Conservation (phyloP, 2,888 invertebrate genomes). For the Caenorhabditis panamensis region DNA sequence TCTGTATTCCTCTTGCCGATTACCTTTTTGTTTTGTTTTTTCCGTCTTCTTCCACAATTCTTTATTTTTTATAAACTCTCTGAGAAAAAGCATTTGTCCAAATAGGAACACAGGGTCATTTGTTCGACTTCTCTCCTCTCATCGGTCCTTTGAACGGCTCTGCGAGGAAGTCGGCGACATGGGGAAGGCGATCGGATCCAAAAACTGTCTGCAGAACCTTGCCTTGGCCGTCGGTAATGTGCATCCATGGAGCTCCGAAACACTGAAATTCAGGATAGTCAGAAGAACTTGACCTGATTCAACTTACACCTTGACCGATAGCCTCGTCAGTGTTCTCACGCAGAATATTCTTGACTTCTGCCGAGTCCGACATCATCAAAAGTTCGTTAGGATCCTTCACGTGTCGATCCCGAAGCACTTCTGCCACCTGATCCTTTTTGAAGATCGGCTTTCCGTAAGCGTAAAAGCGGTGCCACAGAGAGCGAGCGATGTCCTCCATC, state of each 20-base stretch:
- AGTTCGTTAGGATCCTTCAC: constrained; percentile 43
- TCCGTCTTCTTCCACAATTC: background rate
- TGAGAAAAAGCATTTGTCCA: constrained; percentile 17
- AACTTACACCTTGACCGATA: constrained; percentile 39
- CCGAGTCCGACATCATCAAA: constrained; percentile 31
- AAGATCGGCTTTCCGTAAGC: constrained; percentile 56
- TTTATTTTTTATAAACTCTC: constrained; percentile 30
- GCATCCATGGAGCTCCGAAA: constrained; percentile 59
- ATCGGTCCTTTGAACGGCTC: constrained; percentile 49
- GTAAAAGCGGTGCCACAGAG: constrained; percentile 50
- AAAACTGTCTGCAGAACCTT: constrained; percentile 56
- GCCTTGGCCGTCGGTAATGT: constrained; percentile 45
- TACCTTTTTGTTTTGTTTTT: constrained; percentile 1
- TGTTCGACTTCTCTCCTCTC: constrained; percentile 40
- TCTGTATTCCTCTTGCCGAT: constrained; percentile 44
- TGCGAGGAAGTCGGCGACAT: constrained; percentile 53
- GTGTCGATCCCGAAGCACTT: constrained; percentile 47
- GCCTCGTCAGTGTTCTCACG: constrained; percentile 59
- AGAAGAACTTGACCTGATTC: too few species aligned
- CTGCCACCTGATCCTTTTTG: constrained; percentile 47
- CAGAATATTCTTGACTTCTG: constrained; percentile 48
- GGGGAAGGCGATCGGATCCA: constrained; percentile 56
- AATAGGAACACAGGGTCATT: constrained; percentile 6
- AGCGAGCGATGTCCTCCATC: constrained; percentile 52
- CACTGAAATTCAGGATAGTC: constrained; percentile 27